Percentiles rank a stretch among this genome's conserved stretches.
phyloP scores from a whole-genome alignment of 92 coral and sea anemone species.

The Epizoanthus stellaris region DNA sequence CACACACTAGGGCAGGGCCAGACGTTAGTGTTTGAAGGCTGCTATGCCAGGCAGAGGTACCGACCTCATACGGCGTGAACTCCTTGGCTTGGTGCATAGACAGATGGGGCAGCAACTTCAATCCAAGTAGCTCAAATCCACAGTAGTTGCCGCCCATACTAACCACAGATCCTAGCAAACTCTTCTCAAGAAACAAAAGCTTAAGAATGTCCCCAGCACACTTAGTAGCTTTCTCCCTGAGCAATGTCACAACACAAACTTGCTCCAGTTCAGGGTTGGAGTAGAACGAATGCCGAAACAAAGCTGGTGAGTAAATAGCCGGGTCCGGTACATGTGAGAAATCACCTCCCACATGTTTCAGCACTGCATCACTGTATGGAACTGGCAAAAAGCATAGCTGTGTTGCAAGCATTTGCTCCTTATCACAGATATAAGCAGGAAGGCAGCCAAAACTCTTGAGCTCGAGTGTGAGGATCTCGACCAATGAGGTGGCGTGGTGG shows the following conservation, averaged over 20 bases:
- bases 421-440: slow-evolving; percentile 57
- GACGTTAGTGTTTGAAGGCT: slow-evolving; percentile 78
- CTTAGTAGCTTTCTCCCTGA: slow-evolving; percentile 76
- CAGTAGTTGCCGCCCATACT: slow-evolving; percentile 44
- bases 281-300: slow-evolving; percentile 81
- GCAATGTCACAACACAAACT: slow-evolving; percentile 84
- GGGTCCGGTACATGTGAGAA: slow-evolving; percentile 71
- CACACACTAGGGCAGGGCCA: slow-evolving; percentile 82
- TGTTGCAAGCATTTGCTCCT: slow-evolving; percentile 51
- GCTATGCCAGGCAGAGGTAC: slow-evolving; percentile 82
- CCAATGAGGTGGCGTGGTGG: slow-evolving; percentile 75
- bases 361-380: slow-evolving; percentile 74
- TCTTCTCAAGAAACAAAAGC: slow-evolving; percentile 54
- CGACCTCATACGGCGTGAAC: slow-evolving; percentile 88
- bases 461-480: slow-evolving; percentile 53
- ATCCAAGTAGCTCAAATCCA: slow-evolving; percentile 87
- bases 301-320: slow-evolving; percentile 73
- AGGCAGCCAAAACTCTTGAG: slow-evolving; percentile 45
- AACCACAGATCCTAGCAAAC: slow-evolving; percentile 10
- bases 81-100: slow-evolving; percentile 93
- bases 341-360: slow-evolving; percentile 75
- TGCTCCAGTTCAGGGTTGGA: slow-evolving; percentile 95
- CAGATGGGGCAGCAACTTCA: slow-evolving; percentile 80
- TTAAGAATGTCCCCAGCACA: slow-evolving; percentile 70
- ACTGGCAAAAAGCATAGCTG: slow-evolving; percentile 70